Evolutionary conservation across 2,888 invertebrate genomes (phyloP).

Genomic region (Bombylius major): DNA sequence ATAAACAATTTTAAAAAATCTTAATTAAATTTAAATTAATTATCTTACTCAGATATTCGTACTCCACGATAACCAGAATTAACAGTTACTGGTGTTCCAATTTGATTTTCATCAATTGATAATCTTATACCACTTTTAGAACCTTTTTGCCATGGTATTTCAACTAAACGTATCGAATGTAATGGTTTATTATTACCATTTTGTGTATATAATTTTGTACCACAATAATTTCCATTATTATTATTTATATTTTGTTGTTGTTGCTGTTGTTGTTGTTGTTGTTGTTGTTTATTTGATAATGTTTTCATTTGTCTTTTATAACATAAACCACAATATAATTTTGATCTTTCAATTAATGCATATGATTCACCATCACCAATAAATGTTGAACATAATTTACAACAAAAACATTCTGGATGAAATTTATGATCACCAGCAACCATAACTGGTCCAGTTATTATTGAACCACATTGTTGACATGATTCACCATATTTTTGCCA

Average conservation of each 20-base stretch:
- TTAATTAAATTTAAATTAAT: too few species aligned
- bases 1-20: too few species aligned
- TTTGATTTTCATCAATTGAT: conserved; percentile 24
- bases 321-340: conserved; percentile 73
- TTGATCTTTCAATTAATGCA: conserved; percentile 79
- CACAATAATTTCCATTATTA: background rate
- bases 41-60: conserved; percentile 55
- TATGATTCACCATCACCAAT: conserved; percentile 90
- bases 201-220: background rate
- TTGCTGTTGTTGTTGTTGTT: background rate
- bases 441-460: conserved; percentile 75
- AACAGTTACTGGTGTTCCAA: conserved; percentile 16
- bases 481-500: conserved; percentile 78
- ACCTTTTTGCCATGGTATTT: conserved; percentile 52
- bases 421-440: conserved; percentile 89
- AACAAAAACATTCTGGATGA: conserved; percentile 92
- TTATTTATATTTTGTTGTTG: background rate
- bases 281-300: background rate
- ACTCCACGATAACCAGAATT: conserved; percentile 46
- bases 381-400: conserved; percentile 64
- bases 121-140: conserved; percentile 51
- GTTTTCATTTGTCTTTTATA: conserved; percentile 56
- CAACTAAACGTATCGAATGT: conserved; percentile 74
- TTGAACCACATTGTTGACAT: conserved; percentile 68
- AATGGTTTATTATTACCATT: conserved; percentile 40